These are phyloP conservation scores for Vanessa cardui DNA, from an alignment of 2,888 invertebrate genomes.

Conservation along the genomic window DNA sequence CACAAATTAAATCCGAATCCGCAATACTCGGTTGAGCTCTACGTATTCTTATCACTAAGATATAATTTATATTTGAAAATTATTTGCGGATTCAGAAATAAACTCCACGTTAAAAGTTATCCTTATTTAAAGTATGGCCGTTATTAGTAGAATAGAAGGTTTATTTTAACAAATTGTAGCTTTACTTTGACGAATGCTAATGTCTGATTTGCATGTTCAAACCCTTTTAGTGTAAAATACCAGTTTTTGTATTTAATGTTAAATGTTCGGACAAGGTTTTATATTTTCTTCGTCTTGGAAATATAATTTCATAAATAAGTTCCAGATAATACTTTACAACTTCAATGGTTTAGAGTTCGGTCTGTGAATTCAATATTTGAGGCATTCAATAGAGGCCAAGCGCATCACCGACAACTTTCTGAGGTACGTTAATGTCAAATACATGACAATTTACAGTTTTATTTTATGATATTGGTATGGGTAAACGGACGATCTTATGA, in stretches of 20 bases:
- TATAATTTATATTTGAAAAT: too few relatives aligned
- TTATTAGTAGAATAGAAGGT: conserved; percentile 17
- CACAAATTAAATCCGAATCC: too few relatives aligned
- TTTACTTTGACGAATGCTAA: conserved; percentile 43
- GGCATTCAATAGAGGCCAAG: too few relatives aligned
- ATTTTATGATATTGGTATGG: too few relatives aligned
- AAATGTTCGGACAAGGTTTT: background rate
- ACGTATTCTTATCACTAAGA: too few relatives aligned
- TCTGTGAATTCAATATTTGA: too few relatives aligned
- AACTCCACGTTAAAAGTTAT: background rate
- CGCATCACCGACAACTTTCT: too few relatives aligned
- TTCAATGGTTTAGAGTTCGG: background rate
- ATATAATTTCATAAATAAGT: background rate
- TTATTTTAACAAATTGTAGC: conserved; percentile 29
- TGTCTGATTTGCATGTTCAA: conserved; percentile 39
- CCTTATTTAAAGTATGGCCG: background rate
- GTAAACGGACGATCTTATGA: too few relatives aligned
- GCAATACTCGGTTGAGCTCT: too few relatives aligned
- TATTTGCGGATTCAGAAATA: too few relatives aligned
- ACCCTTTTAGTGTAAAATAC: conserved; percentile 23
- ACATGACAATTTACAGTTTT: too few relatives aligned
- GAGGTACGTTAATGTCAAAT: too few relatives aligned
- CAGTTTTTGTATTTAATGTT: background rate
- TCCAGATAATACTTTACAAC: background rate
- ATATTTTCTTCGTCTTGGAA: background rate